These are phyloP conservation scores for Daphoenositta chrysoptera DNA, from an alignment of 2,113 vertebrate species.

Conservation along the genomic window DNA sequence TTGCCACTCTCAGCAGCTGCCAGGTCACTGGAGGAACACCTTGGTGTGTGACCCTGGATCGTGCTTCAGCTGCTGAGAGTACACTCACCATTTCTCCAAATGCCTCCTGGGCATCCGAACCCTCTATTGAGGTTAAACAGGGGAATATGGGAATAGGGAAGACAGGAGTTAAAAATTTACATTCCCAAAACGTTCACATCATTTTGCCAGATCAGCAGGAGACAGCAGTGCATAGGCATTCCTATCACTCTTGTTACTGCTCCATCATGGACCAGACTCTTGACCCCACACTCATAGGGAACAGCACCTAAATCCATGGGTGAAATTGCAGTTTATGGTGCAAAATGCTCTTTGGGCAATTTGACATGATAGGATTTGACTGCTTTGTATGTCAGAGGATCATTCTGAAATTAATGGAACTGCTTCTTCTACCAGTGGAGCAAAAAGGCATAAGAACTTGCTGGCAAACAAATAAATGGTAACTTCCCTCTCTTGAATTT, in stretches of 20 bases:
- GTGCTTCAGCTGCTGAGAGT: not conserved
- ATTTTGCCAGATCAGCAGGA: not conserved
- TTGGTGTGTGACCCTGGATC: not conserved
- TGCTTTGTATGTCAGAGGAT: not conserved
- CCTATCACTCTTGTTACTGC: not conserved
- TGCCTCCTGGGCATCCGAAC: not conserved
- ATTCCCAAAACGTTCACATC: not conserved
- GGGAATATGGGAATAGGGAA: not conserved
- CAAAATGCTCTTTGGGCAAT: not conserved
- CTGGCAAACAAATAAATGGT: not conserved
- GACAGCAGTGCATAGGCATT: not conserved
- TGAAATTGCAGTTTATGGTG: not conserved
- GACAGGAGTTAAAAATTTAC: not conserved
- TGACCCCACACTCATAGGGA: not conserved
- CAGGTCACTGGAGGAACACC: not conserved
- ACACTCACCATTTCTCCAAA: not conserved
- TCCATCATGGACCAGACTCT: not conserved
- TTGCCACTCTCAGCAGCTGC: rapidly evolving
- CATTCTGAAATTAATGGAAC: not conserved
- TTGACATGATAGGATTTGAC: not conserved
- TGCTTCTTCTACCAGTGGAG: not conserved
- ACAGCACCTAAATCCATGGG: not conserved
- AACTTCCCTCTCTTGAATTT: not conserved
- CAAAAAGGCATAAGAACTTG: not conserved
- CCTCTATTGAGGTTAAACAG: not conserved